Base-by-base conservation (phyloP, 2,888 invertebrate genomes). In the Leptinotarsa haldemani region DNA sequence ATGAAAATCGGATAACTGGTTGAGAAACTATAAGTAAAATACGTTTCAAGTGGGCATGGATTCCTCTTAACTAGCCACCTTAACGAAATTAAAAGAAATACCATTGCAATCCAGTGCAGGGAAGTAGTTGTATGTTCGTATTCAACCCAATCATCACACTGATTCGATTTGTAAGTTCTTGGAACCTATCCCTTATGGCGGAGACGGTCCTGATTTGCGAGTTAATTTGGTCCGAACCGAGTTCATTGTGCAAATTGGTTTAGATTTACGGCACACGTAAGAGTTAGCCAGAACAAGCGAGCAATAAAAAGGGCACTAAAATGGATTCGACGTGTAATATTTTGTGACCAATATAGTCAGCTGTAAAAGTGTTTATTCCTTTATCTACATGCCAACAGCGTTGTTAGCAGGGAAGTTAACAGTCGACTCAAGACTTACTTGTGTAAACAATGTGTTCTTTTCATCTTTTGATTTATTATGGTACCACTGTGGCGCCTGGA, bases 311-410 rank as follows among this genome's bases (percentile, higher is more conserved):
- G 65, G 77, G 82, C 81, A 81, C 79, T 84, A 84, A 84, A 83
- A 83, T 79, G 77, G 79, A 82, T 83, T 83, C 82, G 80, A 80
- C 82, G 82, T 78, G 83, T 83, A 82, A 83, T 84, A 84, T 84
- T 84, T 85, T 83, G 84, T 83, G 82, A 83, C 84, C 84, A 84
- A 84, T 83, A 83, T 82, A 84, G 80, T 80, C 80, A 83, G 84
- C 82, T 83, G 84, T 85, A 83, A 84, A 85, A 61, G 30, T 61
- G 61, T 61, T 61, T 61, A 61, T 85, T 84, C 84, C 82, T 85
- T 85, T 86, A 85, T 85, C 85, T 84, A 78, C 82, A 81, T 80
- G 81, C 83, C 81, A 84, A 82, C 86, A 85, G 84, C 82, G 82
- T 82, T 82, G 81, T 84, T 84, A 82, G 82, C 82, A 82, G 78